A percentile compares a stretch with the other conserved stretches of the same genome.
phyloP scores from a whole-genome alignment of 2,888 invertebrate genomes.

The Tetranychus truncatus region DNA sequence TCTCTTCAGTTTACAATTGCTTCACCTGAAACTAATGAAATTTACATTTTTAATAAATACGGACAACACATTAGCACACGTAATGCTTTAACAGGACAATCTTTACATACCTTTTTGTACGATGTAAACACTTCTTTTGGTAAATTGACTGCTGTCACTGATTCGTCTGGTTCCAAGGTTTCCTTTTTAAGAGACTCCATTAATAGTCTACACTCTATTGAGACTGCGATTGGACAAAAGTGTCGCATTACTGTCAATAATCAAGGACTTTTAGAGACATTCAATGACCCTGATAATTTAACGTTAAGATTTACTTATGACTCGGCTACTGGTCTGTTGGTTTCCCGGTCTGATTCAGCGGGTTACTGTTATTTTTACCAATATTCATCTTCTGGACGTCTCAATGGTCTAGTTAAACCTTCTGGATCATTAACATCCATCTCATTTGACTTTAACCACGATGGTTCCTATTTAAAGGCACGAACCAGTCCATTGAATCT shows the following conservation, averaged over 20 bases:
- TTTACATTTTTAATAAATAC: conserved; percentile 73
- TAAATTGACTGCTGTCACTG: conserved; percentile 59
- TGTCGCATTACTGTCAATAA: conserved; percentile 74
- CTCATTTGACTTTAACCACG: not conserved
- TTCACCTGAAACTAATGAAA: conserved; percentile 58
- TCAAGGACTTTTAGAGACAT: conserved; percentile 72
- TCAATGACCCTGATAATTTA: conserved; percentile 78
- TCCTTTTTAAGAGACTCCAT: conserved; percentile 69
- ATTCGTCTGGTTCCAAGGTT: conserved; percentile 68
- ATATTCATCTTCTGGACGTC: conserved; percentile 80
- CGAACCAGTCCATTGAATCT: not conserved
- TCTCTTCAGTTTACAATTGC: conserved; percentile 72
- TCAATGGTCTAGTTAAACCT: conserved; percentile 76
- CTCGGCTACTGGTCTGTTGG: conserved; percentile 54
- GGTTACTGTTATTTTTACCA: conserved; percentile 55
- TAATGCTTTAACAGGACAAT: conserved; percentile 58
- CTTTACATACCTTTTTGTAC: conserved; percentile 84
- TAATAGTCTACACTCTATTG: conserved; percentile 56
- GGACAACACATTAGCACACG: conserved; percentile 90
- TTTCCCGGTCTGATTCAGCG: conserved; percentile 45
- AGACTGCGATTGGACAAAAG: conserved; percentile 45
- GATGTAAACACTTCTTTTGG: conserved; percentile 51
- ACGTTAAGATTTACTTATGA: conserved; percentile 86
- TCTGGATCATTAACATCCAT: conserved; percentile 49
- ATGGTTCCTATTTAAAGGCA: conserved; percentile 8